These are phyloP conservation scores for Belgica antarctica DNA, from an alignment of 2,888 invertebrate genomes.

Conservation along the genomic window DNA sequence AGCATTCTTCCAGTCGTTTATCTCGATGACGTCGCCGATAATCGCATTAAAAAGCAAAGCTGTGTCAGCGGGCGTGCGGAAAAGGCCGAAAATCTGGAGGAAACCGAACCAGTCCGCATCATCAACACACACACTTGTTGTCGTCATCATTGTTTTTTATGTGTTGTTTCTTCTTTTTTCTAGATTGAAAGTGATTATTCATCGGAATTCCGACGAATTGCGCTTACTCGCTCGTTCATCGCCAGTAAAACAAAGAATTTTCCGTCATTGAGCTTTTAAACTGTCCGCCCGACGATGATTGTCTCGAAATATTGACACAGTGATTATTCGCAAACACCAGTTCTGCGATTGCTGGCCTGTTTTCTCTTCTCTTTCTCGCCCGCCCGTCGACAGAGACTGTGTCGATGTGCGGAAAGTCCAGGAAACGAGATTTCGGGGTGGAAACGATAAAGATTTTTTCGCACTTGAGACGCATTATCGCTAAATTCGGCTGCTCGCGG, in stretches of 20 bases:
- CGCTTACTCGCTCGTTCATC: too few relatives aligned
- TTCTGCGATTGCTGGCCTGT: not conserved
- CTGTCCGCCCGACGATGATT: not conserved
- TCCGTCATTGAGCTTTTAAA: not conserved
- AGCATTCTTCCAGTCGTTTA: too few relatives aligned
- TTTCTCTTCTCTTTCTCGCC: not conserved
- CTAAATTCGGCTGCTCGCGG: not conserved
- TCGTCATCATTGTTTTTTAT: slow-evolving; percentile 8
- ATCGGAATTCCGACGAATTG: slow-evolving; percentile 25
- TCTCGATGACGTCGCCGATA: too few relatives aligned
- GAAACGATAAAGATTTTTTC: slow-evolving; percentile 1
- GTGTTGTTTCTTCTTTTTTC: not conserved
- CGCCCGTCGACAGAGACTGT: too few relatives aligned
- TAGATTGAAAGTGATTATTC: slow-evolving; percentile 28
- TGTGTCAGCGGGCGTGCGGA: too few relatives aligned
- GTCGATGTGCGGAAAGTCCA: not conserved
- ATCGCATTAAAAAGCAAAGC: not conserved
- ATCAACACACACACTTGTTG: slow-evolving; percentile 14
- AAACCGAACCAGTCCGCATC: too few relatives aligned
- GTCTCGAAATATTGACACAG: not conserved
- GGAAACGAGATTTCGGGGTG: slow-evolving; percentile 4
- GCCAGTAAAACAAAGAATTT: slow-evolving; percentile 6
- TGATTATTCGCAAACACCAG: not conserved
- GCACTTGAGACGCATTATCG: not conserved
- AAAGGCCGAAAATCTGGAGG: too few relatives aligned